phyloP scores from a whole-genome alignment of 92 coral and sea anemone species.

The Actinernus sp. region DNA sequence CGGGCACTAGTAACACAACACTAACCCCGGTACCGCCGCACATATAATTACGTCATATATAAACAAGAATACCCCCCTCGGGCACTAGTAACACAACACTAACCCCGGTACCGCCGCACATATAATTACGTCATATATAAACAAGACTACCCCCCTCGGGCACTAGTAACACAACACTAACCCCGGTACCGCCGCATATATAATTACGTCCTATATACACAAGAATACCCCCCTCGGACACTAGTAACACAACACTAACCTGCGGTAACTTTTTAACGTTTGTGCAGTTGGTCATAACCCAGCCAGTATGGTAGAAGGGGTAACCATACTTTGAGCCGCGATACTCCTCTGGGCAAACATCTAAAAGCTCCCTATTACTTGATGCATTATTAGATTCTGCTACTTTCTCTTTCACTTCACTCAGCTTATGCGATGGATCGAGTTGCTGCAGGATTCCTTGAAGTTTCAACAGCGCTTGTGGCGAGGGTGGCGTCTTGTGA shows the following conservation, averaged over 20 bases:
- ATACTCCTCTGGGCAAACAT: constrained; percentile 56
- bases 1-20: no score
- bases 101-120: no score
- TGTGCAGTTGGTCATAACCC: constrained; percentile 33
- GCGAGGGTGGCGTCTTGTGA: constrained; percentile 11
- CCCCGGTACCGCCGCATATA: no score
- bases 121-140: no score
- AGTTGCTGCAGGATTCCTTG: constrained; percentile 17
- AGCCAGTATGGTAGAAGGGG: constrained; percentile 53
- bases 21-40: no score
- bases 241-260: constrained; percentile 8
- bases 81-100: no score
- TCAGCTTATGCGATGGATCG: constrained; percentile 22
- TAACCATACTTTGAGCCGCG: constrained; percentile 46
- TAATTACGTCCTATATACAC: no score
- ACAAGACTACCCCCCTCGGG: no score
- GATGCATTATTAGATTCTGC: background rate
- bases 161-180: no score
- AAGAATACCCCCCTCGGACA: no score
- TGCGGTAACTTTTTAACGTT: constrained; percentile 28
- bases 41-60: no score
- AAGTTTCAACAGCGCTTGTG: constrained; percentile 1
- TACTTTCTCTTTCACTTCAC: constrained; percentile 3
- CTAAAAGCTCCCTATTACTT: constrained; percentile 2
- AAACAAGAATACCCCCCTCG: no score